Percentiles rank a stretch among this genome's conserved stretches.
Conservation (phyloP, 1,140 invertebrate genomes). For the Atta texana region DNA sequence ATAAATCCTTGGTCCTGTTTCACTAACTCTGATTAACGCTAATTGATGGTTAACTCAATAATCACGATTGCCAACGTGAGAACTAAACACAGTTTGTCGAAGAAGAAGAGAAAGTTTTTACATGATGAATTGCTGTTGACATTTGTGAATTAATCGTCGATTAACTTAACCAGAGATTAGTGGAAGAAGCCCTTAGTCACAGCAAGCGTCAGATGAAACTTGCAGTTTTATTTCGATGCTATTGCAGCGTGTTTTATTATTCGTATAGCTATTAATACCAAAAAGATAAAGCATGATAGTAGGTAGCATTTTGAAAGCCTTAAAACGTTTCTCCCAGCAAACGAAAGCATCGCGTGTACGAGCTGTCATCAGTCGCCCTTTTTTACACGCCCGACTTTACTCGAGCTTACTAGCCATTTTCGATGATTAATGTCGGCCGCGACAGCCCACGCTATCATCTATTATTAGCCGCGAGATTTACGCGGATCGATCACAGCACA, state of each 20-base stretch:
- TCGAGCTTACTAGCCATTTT: constrained; percentile 35
- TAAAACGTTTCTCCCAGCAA: constrained; percentile 16
- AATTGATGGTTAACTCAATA: no score
- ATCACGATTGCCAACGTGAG: no score
- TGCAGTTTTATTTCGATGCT: constrained; percentile 20
- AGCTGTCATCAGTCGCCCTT: constrained; percentile 51
- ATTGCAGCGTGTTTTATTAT: neutral
- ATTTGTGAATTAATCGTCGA: no score
- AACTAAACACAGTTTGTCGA: no score
- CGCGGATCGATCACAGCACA: constrained; percentile 42
- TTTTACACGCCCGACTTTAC: constrained; percentile 42
- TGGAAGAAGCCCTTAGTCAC: neutral
- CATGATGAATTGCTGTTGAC: no score
- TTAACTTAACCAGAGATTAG: no score
- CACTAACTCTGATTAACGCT: no score
- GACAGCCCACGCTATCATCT: constrained; percentile 59
- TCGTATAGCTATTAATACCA: constrained; percentile 14
- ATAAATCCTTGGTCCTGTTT: neutral
- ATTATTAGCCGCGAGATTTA: constrained; percentile 62
- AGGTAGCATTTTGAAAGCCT: constrained; percentile 12
- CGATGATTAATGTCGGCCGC: constrained; percentile 59
- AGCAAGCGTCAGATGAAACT: neutral
- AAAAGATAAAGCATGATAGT: constrained; percentile 30
- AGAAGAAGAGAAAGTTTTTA: no score
- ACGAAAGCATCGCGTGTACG: constrained; percentile 52